Base-by-base conservation (phyloP, 2,888 invertebrate genomes). In the Danaus chrysippus region DNA sequence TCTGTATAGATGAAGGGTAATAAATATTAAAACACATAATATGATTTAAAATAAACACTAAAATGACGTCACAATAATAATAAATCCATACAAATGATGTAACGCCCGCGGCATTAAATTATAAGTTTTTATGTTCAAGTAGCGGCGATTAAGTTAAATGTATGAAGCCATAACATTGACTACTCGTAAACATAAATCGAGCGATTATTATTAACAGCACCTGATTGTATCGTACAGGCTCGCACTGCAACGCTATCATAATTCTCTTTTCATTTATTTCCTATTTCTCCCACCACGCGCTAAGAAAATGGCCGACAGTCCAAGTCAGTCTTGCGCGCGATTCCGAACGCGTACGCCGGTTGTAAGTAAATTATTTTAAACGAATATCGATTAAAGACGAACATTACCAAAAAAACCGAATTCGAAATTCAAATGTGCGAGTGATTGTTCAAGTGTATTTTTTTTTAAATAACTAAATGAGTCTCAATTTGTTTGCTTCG, bases 321-420 rank as follows among this genome's bases (percentile, higher is more conserved):
- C 60, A 68, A 78, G 79, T 79, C 85, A 88, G 87, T 87, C 81
- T 74, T 77, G 83, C 81, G 86, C 83, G 82, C 82, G 84, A 77
- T 76, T 73, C 70, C 72, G 75, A 71, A 75, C 83, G 86, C 79
- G 76, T 64, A 83, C 88, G 85, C 88, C 80, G 81, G 56, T 41
- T 59, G 82, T 72, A 70, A 74, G 76, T 66, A 67, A n/a, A 62
- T 67, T 61, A 67, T 73, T 68, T 63, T 71, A 75, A 74, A 74
- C 66, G 69, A 69, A 71, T 71, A 70, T 69, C 67, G 65, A 49
- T 8, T 46, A 49, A 10, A 15, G 17, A 69, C 66, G 65, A 71
- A 71, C 62, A 67, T 64, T 71, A 70, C 65, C 73, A 74, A 70
- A 69, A 70, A 69, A 56, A 23, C 23, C 70, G 70, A 72, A 69